Evolutionary conservation across 2,113 vertebrate species (phyloP).

Genomic region (Aspidoscelis tigris): DNA sequence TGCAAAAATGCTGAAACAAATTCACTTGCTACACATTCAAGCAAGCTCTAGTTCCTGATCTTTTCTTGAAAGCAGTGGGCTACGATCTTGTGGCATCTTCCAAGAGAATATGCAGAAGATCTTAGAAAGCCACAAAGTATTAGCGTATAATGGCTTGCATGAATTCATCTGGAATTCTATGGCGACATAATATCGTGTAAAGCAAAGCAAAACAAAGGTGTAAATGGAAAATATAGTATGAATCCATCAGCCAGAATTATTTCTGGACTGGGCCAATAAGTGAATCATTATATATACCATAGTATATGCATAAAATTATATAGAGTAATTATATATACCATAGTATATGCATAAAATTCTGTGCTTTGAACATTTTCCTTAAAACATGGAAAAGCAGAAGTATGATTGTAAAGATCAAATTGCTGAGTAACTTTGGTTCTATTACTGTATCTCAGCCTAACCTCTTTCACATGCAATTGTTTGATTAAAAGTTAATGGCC

Average conservation of each 20-base stretch:
- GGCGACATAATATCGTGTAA: not conserved
- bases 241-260: not conserved
- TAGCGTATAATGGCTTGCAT: not conserved
- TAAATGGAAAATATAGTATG: not conserved
- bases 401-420: not conserved
- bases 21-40: not conserved
- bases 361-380: not conserved
- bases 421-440: not conserved
- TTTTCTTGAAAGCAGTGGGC: not conserved
- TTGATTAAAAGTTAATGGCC: too few species aligned
- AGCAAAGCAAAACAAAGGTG: not conserved
- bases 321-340: too few species aligned
- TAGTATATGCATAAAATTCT: not conserved
- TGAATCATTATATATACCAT: too few species aligned
- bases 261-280: not conserved
- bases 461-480: not conserved
- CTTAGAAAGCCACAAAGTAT: not conserved
- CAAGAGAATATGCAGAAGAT: not conserved
- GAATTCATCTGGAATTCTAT: not conserved
- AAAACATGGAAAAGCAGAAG: not conserved
- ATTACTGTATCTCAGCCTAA: not conserved
- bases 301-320: too few species aligned
- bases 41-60: not conserved
- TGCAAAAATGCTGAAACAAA: not conserved
- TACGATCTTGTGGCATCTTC: not conserved